Conservation (phyloP, 2,113 vertebrate genomes). For the Pantherophis guttatus region DNA sequence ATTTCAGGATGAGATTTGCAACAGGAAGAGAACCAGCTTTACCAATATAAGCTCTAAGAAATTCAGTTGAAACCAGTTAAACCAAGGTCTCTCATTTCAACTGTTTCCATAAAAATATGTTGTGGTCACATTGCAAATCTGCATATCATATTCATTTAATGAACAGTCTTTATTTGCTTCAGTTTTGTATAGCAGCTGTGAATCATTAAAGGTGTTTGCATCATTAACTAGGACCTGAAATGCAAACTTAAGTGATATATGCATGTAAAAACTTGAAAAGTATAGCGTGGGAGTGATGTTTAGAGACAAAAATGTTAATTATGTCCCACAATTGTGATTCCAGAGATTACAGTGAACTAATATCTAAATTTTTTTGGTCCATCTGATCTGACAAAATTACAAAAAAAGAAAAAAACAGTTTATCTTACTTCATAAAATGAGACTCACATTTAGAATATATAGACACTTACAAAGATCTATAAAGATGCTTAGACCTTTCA, state of each 20-base stretch:
- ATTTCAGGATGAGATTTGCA: not conserved
- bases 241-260: not conserved
- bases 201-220: not conserved
- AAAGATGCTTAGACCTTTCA: not conserved
- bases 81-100: constrained; percentile 28
- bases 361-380: not conserved
- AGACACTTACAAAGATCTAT: not conserved
- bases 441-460: not conserved
- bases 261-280: not conserved
- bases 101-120: constrained; percentile 25
- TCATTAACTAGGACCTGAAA: not conserved
- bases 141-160: not conserved
- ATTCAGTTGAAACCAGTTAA: constrained; percentile 25
- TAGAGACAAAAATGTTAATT: not conserved
- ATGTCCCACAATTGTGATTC: not conserved
- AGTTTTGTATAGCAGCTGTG: not conserved
- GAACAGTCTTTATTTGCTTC: constrained; percentile 5
- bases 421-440: not conserved
- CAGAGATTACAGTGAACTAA: not conserved
- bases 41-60: not conserved
- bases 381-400: not conserved
- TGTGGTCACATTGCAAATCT: constrained; percentile 18
- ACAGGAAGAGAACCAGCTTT: constrained; percentile 20
- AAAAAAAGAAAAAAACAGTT: not conserved
- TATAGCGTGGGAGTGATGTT: not conserved